These are phyloP conservation scores for Characodon lateralis DNA, from an alignment of 2,797 vertebrate genomes.

Conservation along the genomic window DNA sequence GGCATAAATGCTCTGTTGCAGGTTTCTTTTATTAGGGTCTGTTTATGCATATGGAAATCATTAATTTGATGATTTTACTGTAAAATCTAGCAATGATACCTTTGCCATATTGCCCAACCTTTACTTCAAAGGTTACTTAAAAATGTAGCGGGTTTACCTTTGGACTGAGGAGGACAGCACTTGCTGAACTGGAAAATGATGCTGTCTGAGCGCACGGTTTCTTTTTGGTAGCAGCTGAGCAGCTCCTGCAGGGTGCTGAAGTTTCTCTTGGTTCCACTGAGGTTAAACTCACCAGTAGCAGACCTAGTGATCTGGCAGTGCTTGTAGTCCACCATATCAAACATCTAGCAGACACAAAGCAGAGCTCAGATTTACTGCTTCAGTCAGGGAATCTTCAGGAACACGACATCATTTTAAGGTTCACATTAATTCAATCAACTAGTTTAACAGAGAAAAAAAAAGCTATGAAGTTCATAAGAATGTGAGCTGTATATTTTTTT, in stretches of 20 bases:
- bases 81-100: not conserved
- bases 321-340: slow-evolving; percentile 87
- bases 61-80: too few species aligned
- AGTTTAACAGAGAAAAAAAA: not conserved
- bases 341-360: slow-evolving; percentile 59
- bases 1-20: not conserved
- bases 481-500: not conserved
- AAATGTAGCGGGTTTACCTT: slow-evolving; percentile 79
- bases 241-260: slow-evolving; percentile 91
- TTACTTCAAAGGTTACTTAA: not conserved
- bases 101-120: not conserved
- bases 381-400: not conserved
- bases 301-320: slow-evolving; percentile 94
- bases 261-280: slow-evolving; percentile 93
- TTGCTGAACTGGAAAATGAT: slow-evolving; percentile 94
- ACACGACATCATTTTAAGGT: not conserved
- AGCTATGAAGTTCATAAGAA: not conserved
- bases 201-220: slow-evolving; percentile 93
- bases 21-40: not conserved
- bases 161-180: slow-evolving; percentile 92
- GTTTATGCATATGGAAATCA: not conserved
- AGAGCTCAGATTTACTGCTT: not conserved
- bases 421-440: not conserved
- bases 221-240: slow-evolving; percentile 94
- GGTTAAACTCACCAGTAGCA: slow-evolving; percentile 87